Evolutionary conservation across 1,140 invertebrate species (phyloP), one percentile per base, ranked within the genome.

Genomic region (Teleogryllus occipitalis): DNA sequence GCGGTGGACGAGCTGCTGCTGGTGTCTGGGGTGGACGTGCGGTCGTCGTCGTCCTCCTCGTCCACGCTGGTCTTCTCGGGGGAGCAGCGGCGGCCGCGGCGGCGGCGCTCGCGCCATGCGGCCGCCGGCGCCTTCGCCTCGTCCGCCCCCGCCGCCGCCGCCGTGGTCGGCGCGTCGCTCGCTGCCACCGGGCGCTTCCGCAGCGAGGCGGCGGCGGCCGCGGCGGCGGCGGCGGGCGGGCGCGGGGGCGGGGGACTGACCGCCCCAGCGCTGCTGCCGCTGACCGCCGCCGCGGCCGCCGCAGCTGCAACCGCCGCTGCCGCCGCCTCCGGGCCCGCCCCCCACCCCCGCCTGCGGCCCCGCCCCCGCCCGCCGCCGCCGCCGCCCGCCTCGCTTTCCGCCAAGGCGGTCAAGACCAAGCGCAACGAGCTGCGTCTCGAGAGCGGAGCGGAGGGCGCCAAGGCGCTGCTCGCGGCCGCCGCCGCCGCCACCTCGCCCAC

Each of bases 261-360:
- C 27, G 27, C 54, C 10, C n/a, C 79, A 12, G n/a, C 27, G 27
- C 27, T 39, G 27, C 27, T 39, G 27, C 27, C 49, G 18, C 75
- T 12, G 21, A 47, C 8, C 46, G 14, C 74, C 75, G 48, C 74
- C 76, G 78, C 79, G 79, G 80, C 81, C 14, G 81, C 77, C 65
- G 82, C 78, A 81, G 80, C 79, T 77, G 76, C 79, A 78, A 73
- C n/a, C 54, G 80, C 8, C 46, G 14, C 74, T 49, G 48, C 74
- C 73, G 78, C 79, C 78, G 80, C 81, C n/a, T 80, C 77, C 74
- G 82, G 77, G 81, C 80, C 79, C 79, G 76, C 79, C 75, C 48
- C n/a, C 54, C 78, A 39, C 27, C 8, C 10, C 80, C 4, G 22
- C 78, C 7, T 78, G 49, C 54, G 54, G 10, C 54, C 54, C 18